A percentile compares a stretch with the other conserved stretches of the same genome.
These are phyloP conservation scores for Phoeniculus purpureus DNA, from an alignment of 2,797 vertebrate genomes.

Conservation along the genomic window DNA sequence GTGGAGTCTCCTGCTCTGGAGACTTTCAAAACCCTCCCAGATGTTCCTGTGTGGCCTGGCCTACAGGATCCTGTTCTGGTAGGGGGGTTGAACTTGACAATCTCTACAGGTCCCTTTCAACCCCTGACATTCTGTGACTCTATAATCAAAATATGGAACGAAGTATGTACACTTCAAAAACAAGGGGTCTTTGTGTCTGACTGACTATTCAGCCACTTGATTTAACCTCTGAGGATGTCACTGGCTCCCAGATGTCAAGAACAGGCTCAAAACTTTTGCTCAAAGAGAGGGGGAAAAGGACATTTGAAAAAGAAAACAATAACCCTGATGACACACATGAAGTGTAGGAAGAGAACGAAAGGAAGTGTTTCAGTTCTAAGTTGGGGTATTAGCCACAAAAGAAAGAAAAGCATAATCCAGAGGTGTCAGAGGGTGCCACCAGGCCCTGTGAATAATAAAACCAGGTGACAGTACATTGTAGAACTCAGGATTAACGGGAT, in stretches of 20 bases:
- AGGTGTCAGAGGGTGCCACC: not conserved
- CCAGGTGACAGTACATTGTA: not conserved
- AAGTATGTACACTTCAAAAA: not conserved
- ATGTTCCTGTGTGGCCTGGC: no score
- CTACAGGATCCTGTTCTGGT: no score
- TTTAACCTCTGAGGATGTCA: not conserved
- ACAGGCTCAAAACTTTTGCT: not conserved
- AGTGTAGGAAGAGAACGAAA: not conserved
- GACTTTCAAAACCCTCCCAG: no score
- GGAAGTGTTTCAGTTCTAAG: not conserved
- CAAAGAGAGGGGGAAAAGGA: not conserved
- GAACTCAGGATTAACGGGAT: conserved; percentile 20
- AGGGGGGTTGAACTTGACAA: no score
- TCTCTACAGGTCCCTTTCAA: no score
- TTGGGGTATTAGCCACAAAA: not conserved
- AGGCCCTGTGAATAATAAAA: not conserved
- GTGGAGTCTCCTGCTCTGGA: no score
- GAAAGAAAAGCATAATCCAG: not conserved
- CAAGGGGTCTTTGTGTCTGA: not conserved
- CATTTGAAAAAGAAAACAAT: not conserved
- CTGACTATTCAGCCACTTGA: not conserved
- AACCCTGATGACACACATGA: not conserved
- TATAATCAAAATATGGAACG: not conserved
- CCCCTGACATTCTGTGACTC: no score
- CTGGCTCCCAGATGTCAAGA: not conserved